Conservation (phyloP, 2,888 invertebrate species). For the Antitype chi region DNA sequence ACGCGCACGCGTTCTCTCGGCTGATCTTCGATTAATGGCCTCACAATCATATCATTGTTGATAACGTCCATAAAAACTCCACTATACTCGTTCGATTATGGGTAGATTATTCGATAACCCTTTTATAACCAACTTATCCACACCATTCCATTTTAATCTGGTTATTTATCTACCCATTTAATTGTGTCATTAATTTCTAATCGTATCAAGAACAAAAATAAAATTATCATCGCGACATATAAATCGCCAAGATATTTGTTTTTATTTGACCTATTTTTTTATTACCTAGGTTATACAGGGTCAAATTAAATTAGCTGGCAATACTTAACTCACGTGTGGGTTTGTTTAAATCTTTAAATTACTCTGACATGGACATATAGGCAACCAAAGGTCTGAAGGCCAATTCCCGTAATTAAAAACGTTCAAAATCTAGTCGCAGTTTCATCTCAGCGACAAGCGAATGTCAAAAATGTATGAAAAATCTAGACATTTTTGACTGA, state of each 20-base stretch:
- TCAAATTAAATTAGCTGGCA: too few species aligned
- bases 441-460: too few species aligned
- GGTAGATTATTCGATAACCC: slow-evolving; percentile 49
- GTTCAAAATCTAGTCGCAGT: too few species aligned
- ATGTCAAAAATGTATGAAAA: too few species aligned
- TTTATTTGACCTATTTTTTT: slow-evolving; percentile 20
- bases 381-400: too few species aligned
- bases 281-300: neutral
- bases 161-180: slow-evolving; percentile 2
- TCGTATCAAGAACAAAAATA: neutral
- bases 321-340: too few species aligned
- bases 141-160: slow-evolving; percentile 36
- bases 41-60: slow-evolving; percentile 33
- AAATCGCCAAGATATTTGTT: neutral
- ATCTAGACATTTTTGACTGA: too few species aligned
- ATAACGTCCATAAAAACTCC: slow-evolving; percentile 25
- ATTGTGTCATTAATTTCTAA: slow-evolving; percentile 8
- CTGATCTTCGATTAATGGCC: slow-evolving; percentile 22
- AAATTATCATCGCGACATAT: slow-evolving; percentile 14
- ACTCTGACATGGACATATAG: too few species aligned
- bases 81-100: slow-evolving; percentile 30
- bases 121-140: slow-evolving; percentile 15
- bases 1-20: neutral
- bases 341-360: too few species aligned
- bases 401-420: too few species aligned